Base-by-base conservation (phyloP, 1,140 invertebrate genomes). In the Drosophila bocqueti region DNA sequence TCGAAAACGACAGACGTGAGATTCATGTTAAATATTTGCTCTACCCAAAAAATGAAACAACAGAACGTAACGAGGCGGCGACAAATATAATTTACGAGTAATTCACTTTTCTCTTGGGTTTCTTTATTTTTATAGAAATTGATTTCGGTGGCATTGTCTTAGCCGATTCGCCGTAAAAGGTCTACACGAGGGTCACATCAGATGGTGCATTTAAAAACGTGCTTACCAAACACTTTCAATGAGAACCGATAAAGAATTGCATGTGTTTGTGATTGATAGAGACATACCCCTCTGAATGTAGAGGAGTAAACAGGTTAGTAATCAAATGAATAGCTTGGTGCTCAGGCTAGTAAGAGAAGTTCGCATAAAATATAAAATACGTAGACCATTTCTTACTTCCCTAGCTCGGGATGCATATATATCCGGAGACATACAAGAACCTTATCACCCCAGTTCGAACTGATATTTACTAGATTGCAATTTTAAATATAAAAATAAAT, bases 1-100 rank as follows among this genome's bases (percentile, higher is more conserved):
- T 64, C 62, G 85, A 75, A 83, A 84, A 81, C 77, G 81, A 55
- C 74, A 79, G 76, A 87, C 84, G 84, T 87, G 84, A 87, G 84
- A 79, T 78, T 78, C 73, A 87, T 87, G 77, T 77, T 78, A 87
- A 89, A 81, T 81, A 64, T 66, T 62, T 63, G 57, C 38, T 46
- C 38, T 45, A 64, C 31, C 64, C 75, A 64, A 58, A 85, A 85
- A 78, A 29, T 29, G n/a, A 0, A 50, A 10, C 10, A 26, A 49
- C 13, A 15, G 16, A 16, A 49, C 45, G 15, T 13, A 52, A 63
- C 74, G 47, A 77, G 62, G 42, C 50, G 54, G 66, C 65, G n/a
- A 63, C 69, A 68, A 66, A 62, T 63, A 79, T 64, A 81, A 71
- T 79, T 72, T 76, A 72, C 61, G 77, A 67, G 62, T 79, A 80